Percentiles rank a stretch among this genome's conserved stretches.
These are phyloP conservation scores for Paradisaea rubra DNA, from an alignment of 2,113 vertebrate genomes.

Conservation along the genomic window DNA sequence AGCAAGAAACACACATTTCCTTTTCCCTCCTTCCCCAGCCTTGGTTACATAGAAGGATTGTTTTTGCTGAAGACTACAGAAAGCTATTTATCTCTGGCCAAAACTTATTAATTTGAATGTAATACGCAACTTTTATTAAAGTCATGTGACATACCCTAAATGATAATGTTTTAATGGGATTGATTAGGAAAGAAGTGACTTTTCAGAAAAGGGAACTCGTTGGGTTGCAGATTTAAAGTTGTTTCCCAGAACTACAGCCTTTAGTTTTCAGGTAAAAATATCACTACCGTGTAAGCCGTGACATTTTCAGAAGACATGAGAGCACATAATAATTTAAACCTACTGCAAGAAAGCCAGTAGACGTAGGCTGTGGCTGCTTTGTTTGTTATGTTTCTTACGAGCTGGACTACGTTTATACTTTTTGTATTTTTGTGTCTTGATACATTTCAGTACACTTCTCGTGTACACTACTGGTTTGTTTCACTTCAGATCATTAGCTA, in stretches of 20 bases:
- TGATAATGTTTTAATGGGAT: neutral
- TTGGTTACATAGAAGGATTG: neutral
- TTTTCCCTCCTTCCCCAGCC: neutral
- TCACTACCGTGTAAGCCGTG: neutral
- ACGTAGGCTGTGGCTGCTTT: neutral
- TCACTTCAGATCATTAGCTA: neutral
- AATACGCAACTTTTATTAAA: neutral
- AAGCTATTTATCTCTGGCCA: neutral
- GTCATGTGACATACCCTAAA: neutral
- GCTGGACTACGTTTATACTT: neutral
- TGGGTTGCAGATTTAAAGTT: neutral
- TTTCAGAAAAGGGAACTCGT: neutral
- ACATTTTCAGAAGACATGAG: neutral
- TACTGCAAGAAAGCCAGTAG: neutral
- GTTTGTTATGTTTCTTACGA: neutral
- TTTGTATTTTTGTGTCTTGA: neutral
- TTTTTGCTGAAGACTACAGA: neutral
- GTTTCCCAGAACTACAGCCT: neutral
- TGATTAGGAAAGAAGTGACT: neutral
- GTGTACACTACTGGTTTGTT: neutral
- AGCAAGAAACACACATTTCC: neutral
- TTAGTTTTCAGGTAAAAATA: neutral
- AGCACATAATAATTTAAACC: neutral
- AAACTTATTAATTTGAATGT: neutral
- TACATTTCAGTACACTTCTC: neutral